Evolutionary conservation across 2,797 vertebrate genomes (phyloP).

Genomic region (Tolypeutes matacus): DNA sequence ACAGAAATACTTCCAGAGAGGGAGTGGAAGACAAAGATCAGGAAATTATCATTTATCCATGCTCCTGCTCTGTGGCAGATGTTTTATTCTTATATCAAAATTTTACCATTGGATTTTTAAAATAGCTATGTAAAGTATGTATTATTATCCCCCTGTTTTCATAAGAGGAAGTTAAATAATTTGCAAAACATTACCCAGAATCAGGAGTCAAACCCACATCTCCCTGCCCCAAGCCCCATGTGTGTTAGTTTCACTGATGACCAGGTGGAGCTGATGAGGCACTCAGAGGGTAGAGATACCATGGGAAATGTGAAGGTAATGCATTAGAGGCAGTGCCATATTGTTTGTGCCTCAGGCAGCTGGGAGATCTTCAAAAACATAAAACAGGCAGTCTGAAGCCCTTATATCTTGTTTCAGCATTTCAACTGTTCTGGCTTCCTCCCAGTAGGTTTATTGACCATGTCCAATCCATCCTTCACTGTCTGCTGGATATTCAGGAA

Average conservation of each 20-base stretch:
- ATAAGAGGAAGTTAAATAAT: neutral
- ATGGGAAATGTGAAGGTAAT: slow-evolving; percentile 12
- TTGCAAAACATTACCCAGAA: neutral
- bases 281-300: neutral
- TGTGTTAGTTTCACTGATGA: neutral
- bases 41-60: slow-evolving; percentile 5
- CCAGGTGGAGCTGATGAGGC: neutral
- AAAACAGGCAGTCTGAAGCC: neutral
- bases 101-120: neutral
- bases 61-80: neutral
- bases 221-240: neutral
- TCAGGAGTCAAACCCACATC: neutral
- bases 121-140: neutral
- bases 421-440: neutral
- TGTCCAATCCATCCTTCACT: slow-evolving; percentile 14
- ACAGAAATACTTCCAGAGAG: neutral
- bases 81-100: slow-evolving; percentile 20
- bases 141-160: neutral
- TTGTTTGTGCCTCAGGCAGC: neutral
- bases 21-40: slow-evolving; percentile 2
- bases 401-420: slow-evolving; percentile 28
- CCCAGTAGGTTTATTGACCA: neutral
- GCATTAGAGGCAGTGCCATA: neutral
- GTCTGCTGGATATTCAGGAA: neutral
- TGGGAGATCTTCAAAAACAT: neutral